phyloP scores from a whole-genome alignment of 2,113 vertebrate species.

The Hymenochirus boettgeri region DNA sequence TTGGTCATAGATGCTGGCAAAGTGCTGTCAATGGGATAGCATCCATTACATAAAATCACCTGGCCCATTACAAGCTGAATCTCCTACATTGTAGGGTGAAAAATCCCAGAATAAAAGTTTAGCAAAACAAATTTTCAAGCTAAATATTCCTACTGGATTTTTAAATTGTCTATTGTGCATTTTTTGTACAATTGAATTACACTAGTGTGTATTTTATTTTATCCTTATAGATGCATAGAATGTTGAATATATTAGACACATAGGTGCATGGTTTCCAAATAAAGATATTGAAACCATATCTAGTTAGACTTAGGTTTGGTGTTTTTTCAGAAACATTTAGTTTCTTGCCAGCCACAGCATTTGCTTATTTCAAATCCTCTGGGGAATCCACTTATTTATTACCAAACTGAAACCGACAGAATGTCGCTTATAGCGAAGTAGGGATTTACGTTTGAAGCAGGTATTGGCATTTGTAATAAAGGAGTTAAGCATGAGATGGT shows the following conservation, averaged over 20 bases:
- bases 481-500: constrained; percentile 2
- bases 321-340: no score
- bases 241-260: no score
- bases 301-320: constrained; percentile 8
- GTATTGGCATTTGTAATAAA: constrained; percentile 23
- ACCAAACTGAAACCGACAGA: constrained; percentile 16
- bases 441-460: constrained; percentile 27
- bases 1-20: constrained; percentile 6
- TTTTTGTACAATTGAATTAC: no score
- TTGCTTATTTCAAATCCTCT: constrained; percentile 31
- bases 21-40: constrained; percentile 1
- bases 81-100: neutral
- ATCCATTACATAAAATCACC: constrained; percentile 7
- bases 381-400: constrained; percentile 30
- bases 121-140: no score
- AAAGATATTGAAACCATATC: no score
- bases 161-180: no score
- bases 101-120: no score
- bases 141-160: no score
- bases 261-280: constrained; percentile 4
- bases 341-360: constrained; percentile 33
- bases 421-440: constrained; percentile 23
- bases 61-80: neutral
- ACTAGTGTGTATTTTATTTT: no score
- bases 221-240: no score